phyloP scores from a whole-genome alignment of 2,888 invertebrate genomes.

The Silvanus unidentatus region DNA sequence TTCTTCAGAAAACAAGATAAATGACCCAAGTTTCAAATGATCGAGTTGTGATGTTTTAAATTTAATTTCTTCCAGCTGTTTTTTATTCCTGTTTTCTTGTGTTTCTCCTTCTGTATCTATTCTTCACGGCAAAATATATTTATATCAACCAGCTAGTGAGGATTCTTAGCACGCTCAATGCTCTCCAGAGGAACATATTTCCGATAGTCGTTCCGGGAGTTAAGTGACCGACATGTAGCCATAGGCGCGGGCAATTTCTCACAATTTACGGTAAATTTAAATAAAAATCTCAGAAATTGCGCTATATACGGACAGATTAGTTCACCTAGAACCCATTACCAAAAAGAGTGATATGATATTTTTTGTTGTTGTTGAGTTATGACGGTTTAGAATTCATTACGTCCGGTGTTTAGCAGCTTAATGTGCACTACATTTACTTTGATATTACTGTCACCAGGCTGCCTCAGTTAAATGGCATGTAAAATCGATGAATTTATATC shows the following conservation, averaged over 20 bases:
- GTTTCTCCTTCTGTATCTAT: background rate
- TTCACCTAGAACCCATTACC: too few species aligned
- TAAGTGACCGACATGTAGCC: conserved; percentile 21
- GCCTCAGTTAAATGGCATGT: conserved; percentile 33
- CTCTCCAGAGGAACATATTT: conserved; percentile 29
- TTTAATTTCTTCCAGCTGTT: too few species aligned
- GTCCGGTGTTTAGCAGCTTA: conserved; percentile 29
- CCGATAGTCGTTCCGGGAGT: conserved; percentile 22
- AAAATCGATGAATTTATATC: conserved; percentile 36
- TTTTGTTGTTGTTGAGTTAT: conserved; percentile 9
- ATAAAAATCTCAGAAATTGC: too few species aligned
- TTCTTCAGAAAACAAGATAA: too few species aligned
- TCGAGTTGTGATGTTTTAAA: too few species aligned
- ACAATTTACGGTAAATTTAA: conserved; percentile 21
- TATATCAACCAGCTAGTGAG: conserved; percentile 12
- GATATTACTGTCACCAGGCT: conserved; percentile 35
- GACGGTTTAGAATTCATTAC: conserved; percentile 17
- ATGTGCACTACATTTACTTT: conserved; percentile 35
- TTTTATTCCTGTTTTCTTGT: too few species aligned
- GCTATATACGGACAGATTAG: too few species aligned
- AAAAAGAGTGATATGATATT: too few species aligned
- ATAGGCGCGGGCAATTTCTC: conserved; percentile 12
- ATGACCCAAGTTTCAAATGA: too few species aligned
- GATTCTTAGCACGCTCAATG: conserved; percentile 31
- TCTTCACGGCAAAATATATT: conserved; percentile 11